These are phyloP conservation scores for Embidobia sp. DNA, from an alignment of 2,888 invertebrate genomes.

Conservation along the genomic window DNA sequence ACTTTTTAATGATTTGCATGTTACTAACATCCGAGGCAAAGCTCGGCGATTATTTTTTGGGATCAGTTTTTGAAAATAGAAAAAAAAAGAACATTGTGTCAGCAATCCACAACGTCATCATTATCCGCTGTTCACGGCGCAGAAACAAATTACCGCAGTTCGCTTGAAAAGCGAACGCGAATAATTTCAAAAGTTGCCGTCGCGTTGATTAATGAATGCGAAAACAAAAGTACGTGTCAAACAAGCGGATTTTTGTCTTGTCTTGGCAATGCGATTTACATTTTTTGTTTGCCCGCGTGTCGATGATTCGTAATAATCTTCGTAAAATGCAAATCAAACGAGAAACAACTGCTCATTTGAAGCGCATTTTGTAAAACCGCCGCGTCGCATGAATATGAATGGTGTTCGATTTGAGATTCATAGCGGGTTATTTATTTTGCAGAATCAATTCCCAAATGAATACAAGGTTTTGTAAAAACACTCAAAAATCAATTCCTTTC, in stretches of 20 bases:
- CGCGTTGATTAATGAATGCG: conserved; percentile 20
- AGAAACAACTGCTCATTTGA: conserved; percentile 35
- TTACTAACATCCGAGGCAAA: background rate
- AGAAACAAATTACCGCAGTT: conserved; percentile 38
- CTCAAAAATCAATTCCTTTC: conserved; percentile 35
- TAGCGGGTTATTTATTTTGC: conserved; percentile 40
- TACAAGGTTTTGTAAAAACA: conserved; percentile 46
- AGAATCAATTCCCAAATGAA: conserved; percentile 30
- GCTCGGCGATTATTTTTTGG: conserved; percentile 1
- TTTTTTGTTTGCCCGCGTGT: conserved; percentile 11
- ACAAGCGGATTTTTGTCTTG: conserved; percentile 19
- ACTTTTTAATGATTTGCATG: conserved; percentile 19
- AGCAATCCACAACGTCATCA: background rate
- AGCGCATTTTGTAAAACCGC: conserved; percentile 17
- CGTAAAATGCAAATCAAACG: conserved; percentile 19
- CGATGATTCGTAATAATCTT: conserved; percentile 24
- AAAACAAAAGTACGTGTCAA: background rate
- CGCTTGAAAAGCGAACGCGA: conserved; percentile 4
- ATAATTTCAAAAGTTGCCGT: conserved; percentile 21
- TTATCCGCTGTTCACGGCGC: conserved; percentile 10
- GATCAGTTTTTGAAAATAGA: background rate
- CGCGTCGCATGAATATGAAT: conserved; percentile 22
- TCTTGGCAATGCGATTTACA: conserved; percentile 15
- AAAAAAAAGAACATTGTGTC: conserved; percentile 1
- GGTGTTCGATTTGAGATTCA: conserved; percentile 27